A percentile compares a stretch with the other conserved stretches of the same genome.
phyloP scores from a whole-genome alignment of 2,888 invertebrate genomes.

The Thumatha senex region DNA sequence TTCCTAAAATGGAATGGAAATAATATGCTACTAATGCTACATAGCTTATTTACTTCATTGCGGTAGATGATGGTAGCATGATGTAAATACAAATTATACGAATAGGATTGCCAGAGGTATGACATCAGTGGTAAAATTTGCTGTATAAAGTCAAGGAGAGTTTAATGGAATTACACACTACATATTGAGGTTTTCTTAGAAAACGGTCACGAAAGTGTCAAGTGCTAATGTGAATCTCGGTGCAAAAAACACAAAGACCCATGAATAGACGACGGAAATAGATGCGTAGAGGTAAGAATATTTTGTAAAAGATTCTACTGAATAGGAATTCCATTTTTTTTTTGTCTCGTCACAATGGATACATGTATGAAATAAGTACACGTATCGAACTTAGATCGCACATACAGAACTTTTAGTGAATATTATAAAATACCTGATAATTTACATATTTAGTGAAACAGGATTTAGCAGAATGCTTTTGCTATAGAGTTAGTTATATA shows the following conservation, averaged over 20 bases:
- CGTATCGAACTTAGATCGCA: too few relatives aligned
- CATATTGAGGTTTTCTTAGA: constrained; percentile 2
- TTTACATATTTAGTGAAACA: neutral
- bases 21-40: constrained; percentile 49
- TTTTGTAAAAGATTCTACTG: neutral
- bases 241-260: neutral
- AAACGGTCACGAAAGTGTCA: neutral
- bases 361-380: neutral
- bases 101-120: too few relatives aligned
- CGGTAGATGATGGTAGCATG: constrained; percentile 10
- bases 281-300: neutral
- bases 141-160: constrained; percentile 10
- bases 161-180: constrained; percentile 4
- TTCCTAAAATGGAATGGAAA: constrained; percentile 44
- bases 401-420: too few relatives aligned
- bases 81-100: constrained; percentile 58
- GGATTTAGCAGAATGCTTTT: neutral
- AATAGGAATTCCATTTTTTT: neutral
- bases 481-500: constrained; percentile 1
- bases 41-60: constrained; percentile 52
- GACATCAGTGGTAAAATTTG: constrained; percentile 32
- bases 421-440: too few relatives aligned
- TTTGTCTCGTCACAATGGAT: neutral
- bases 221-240: neutral
- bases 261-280: neutral